Conservation (phyloP, 2,113 vertebrate species). For the Sinocyclocheilus anshuiensis region DNA sequence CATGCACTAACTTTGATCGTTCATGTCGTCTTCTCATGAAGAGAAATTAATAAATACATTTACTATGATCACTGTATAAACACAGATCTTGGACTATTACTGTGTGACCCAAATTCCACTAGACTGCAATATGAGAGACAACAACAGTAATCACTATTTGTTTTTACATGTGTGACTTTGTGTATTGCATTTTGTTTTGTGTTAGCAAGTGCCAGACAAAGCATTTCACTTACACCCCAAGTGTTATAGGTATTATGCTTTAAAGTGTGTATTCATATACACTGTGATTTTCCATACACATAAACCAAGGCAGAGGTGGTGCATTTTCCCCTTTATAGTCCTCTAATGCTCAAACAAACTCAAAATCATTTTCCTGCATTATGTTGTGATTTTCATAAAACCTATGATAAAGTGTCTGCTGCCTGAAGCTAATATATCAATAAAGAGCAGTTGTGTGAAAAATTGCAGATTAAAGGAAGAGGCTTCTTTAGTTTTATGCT, state of each 20-base stretch:
- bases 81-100: background rate
- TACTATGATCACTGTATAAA: background rate
- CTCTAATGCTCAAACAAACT: slow-evolving; percentile 9
- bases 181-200: background rate
- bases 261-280: background rate
- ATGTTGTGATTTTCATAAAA: background rate
- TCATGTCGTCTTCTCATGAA: background rate
- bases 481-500: background rate
- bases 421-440: background rate
- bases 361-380: background rate
- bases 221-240: background rate
- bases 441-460: background rate
- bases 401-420: background rate
- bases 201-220: background rate
- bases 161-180: background rate
- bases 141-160: background rate
- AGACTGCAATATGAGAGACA: background rate
- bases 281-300: background rate
- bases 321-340: background rate
- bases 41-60: background rate
- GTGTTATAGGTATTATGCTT: background rate
- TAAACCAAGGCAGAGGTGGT: background rate
- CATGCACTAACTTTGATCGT: background rate
- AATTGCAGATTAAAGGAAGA: slow-evolving; percentile 1
- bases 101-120: background rate